Evolutionary conservation across 2,113 vertebrate genomes (phyloP), one percentile per base, ranked within the genome.

Genomic region (Alosa alosa): DNA sequence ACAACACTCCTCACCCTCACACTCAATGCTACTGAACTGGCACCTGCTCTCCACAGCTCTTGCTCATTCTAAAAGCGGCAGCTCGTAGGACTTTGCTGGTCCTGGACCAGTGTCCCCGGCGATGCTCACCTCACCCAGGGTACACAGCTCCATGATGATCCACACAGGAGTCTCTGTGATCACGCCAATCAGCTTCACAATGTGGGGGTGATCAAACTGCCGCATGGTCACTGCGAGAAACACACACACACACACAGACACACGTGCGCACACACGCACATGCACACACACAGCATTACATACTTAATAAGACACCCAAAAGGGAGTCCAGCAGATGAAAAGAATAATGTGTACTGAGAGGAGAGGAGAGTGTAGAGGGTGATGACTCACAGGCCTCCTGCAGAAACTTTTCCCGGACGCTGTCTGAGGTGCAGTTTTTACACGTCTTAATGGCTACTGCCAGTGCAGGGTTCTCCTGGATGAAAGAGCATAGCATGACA

Each of bases 111-210:
- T 49, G 22, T 5, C n/a, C 7, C 20, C 0, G 25, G 22, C 39
- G 13, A 13, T 78, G 36, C 85, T 22, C 94, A 99, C 98, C 97
- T 99, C 98, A 93, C 98, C 98, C 0, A 98, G 95, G 0, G 98
- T 99, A 89, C 98, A 99, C 68, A 99, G 97, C 94, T 99, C 98
- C 98, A 99, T 99, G 93, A 99, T 98, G 93, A 99, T 99, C 98
- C 98, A 99, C 22, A 99, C 98, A 0, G 98, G 98, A 88, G 98
- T 99, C 90, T 99, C 98, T 0, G 98, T 99, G 88, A 99, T 99
- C 52, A 99, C 98, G 0, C 98, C 98, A 55, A 99, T 98, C 92
- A 99, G 93, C 93, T 99, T 99, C 87, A 99, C 97, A 0, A 99
- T 99, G 91, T 99, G 97, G 1, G 98, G 97, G 87, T 99, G 98